A percentile compares a stretch with the other conserved stretches of the same genome.
These are phyloP conservation scores for Slavum lentiscoides DNA, from an alignment of 2,888 invertebrate genomes.

Conservation along the genomic window DNA sequence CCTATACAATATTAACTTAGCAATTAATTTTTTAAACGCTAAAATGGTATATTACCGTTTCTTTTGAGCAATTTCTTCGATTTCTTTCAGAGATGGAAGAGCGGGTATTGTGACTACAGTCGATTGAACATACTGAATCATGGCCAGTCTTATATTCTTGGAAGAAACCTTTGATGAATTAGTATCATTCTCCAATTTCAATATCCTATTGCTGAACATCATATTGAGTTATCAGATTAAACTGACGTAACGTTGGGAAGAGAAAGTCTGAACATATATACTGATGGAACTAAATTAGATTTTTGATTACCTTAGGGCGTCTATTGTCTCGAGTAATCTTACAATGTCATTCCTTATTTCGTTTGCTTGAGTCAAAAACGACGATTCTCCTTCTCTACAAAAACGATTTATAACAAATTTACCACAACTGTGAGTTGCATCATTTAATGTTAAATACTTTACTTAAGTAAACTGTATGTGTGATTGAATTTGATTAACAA, in stretches of 20 bases:
- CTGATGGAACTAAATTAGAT: background rate
- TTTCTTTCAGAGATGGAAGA: constrained; percentile 38
- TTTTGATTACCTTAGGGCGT: constrained; percentile 64
- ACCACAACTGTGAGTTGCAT: background rate
- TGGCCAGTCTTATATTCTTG: constrained; percentile 43
- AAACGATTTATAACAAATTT: constrained; percentile 7
- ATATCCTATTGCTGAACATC: constrained; percentile 29
- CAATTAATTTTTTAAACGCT: too few relatives aligned
- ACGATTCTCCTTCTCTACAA: constrained; percentile 82
- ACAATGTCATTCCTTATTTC: constrained; percentile 80
- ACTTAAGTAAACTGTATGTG: constrained; percentile 31
- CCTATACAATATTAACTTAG: background rate
- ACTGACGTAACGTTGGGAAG: background rate
- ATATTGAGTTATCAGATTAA: constrained; percentile 4
- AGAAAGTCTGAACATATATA: background rate
- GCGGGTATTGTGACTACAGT: constrained; percentile 30
- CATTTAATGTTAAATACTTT: background rate
- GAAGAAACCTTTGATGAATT: constrained; percentile 31
- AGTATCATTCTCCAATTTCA: constrained; percentile 35
- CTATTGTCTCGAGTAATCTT: constrained; percentile 84
- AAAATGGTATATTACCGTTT: constrained; percentile 28
- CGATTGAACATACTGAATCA: constrained; percentile 34
- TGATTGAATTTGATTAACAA: constrained; percentile 37
- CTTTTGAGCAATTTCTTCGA: constrained; percentile 42
- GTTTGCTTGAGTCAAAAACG: constrained; percentile 83